Evolutionary conservation across 2,797 vertebrate species (phyloP).

Genomic region (Ciconia nigra): DNA sequence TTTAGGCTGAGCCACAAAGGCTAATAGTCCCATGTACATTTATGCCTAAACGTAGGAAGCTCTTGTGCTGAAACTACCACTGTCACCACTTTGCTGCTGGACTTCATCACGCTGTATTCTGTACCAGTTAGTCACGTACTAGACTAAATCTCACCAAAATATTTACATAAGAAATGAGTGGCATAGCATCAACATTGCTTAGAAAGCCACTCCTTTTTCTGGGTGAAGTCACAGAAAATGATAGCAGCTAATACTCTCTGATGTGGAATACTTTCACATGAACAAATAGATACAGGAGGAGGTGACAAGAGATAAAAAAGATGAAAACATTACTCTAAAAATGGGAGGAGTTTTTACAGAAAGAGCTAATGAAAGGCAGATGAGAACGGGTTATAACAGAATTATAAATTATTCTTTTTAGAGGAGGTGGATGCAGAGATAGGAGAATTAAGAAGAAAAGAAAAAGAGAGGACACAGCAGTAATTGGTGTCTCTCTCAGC

Average conservation of each 20-base stretch:
- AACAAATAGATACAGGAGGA: background rate
- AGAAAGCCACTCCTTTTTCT: background rate
- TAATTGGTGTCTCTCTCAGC: slow-evolving; percentile 27
- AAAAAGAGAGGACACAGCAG: background rate
- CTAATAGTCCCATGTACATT: background rate
- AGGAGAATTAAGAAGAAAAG: background rate
- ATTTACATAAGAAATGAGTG: background rate
- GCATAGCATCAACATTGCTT: background rate
- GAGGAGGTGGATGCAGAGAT: background rate
- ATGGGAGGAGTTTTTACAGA: background rate
- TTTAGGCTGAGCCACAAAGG: background rate
- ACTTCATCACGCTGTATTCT: background rate
- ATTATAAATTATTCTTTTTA: background rate
- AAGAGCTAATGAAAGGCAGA: background rate
- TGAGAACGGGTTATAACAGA: background rate
- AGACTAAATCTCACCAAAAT: background rate
- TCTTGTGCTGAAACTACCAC: background rate
- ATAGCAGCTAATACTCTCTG: background rate
- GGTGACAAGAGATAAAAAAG: background rate
- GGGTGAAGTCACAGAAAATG: background rate
- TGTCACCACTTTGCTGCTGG: background rate
- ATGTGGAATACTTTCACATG: background rate
- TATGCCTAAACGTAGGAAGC: background rate
- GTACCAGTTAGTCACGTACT: background rate
- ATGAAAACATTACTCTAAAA: background rate